These are phyloP conservation scores for Macquaria australasica DNA, from an alignment of 2,113 vertebrate species.

Conservation along the genomic window DNA sequence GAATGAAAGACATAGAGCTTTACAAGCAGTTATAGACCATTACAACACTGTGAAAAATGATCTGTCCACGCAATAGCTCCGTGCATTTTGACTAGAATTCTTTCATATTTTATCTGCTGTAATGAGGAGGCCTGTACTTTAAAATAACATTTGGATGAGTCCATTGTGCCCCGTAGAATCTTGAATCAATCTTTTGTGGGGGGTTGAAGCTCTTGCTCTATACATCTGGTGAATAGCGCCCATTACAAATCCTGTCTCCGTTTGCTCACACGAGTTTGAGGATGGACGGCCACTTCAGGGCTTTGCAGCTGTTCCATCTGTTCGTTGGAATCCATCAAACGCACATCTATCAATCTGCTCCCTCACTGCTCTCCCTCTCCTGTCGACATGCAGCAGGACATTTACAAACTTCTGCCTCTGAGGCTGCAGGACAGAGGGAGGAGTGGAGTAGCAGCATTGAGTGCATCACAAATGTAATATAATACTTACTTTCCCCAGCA, in stretches of 20 bases:
- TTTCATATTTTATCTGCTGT: conserved; percentile 33
- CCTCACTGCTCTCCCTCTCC: conserved; percentile 20
- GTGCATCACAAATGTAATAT: neutral
- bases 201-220: conserved; percentile 5
- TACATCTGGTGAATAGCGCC: conserved; percentile 29
- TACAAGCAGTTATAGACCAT: conserved; percentile 53
- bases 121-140: conserved; percentile 31
- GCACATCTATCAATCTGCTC: conserved; percentile 50
- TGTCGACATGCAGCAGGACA: conserved; percentile 38
- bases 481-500: neutral
- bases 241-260: conserved; percentile 40
- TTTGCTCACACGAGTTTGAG: conserved; percentile 34
- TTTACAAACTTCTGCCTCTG: conserved; percentile 53
- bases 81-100: conserved; percentile 32
- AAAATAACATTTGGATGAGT: conserved; percentile 46
- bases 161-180: conserved; percentile 29
- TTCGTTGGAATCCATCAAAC: conserved; percentile 59
- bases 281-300: conserved; percentile 59
- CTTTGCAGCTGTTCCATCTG: conserved; percentile 70
- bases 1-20: conserved; percentile 38
- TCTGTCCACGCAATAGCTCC: conserved; percentile 21
- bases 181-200: conserved; percentile 11
- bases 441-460: neutral
- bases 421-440: conserved; percentile 2
- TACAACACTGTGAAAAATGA: conserved; percentile 45